Evolutionary conservation across 1,140 invertebrate genomes (phyloP).

Genomic region (Macrosteles quadrilineatus): DNA sequence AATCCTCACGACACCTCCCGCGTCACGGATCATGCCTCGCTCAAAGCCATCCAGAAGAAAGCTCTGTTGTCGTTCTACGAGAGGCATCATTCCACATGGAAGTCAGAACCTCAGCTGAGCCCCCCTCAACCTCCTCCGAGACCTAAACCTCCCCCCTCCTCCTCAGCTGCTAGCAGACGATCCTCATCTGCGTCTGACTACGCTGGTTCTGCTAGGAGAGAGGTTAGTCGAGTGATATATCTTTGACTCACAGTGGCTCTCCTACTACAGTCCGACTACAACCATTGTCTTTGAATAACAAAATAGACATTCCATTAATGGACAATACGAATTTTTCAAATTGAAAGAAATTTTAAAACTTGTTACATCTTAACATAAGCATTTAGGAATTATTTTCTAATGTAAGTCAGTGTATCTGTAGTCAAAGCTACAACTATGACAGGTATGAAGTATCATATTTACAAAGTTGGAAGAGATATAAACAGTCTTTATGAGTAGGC

Average conservation of each 20-base stretch:
- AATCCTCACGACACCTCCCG: slow-evolving; percentile 58
- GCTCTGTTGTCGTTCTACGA: slow-evolving; percentile 84
- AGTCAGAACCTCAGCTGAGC: slow-evolving; percentile 61
- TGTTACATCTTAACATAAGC: no score
- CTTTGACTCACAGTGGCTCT: neutral
- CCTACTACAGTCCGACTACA: no score
- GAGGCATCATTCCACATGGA: slow-evolving; percentile 65
- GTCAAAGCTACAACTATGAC: no score
- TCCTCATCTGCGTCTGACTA: slow-evolving; percentile 71
- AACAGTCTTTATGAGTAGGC: no score
- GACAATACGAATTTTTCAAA: no score
- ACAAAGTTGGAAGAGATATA: no score
- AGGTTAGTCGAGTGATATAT: slow-evolving; percentile 33
- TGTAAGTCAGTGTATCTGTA: no score
- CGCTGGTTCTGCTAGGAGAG: slow-evolving; percentile 47
- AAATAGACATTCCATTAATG: no score
- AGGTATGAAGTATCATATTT: no score
- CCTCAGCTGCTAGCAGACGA: slow-evolving; percentile 53
- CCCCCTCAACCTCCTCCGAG: slow-evolving; percentile 59
- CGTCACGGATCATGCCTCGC: slow-evolving; percentile 58
- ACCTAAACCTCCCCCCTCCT: slow-evolving; percentile 56
- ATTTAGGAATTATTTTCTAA: no score
- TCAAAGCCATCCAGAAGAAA: slow-evolving; percentile 87
- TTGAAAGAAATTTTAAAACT: no score
- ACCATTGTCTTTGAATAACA: no score